Conservation (phyloP, 2,113 vertebrate species). For the Anser cygnoides region DNA sequence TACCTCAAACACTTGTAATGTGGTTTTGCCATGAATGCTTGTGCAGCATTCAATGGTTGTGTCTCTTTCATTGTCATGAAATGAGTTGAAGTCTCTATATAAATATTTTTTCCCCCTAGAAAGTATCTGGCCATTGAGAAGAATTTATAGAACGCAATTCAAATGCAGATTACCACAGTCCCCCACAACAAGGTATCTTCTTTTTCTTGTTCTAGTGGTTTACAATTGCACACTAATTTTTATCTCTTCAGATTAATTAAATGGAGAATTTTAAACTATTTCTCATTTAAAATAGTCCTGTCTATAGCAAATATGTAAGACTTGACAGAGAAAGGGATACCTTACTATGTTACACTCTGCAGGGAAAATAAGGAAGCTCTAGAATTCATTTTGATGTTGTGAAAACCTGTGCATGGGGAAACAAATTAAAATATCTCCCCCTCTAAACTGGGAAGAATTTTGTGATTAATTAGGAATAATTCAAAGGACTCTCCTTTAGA, state of each 20-base stretch:
- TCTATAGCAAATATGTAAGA: not conserved
- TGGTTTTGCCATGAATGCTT: not conserved
- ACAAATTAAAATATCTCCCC: not conserved
- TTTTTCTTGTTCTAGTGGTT: not conserved
- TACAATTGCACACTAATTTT: not conserved
- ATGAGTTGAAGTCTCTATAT: not conserved
- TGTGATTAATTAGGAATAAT: not conserved
- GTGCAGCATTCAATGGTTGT: not conserved
- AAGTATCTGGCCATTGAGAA: not conserved
- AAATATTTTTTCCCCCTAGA: not conserved
- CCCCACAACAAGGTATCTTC: not conserved
- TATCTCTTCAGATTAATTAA: not conserved
- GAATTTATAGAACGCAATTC: not conserved
- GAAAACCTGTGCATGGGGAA: not conserved
- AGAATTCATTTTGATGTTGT: not conserved
- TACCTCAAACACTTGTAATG: not conserved
- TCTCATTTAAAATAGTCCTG: not conserved
- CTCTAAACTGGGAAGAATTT: not conserved
- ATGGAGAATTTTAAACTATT: not conserved
- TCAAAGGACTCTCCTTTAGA: rapidly evolving
- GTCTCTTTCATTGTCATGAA: not conserved
- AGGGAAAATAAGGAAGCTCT: not conserved
- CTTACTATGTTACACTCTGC: not conserved
- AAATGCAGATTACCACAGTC: not conserved
- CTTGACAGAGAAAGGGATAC: not conserved